phyloP scores from a whole-genome alignment of 2,888 invertebrate species.

The Eupithecia centaureata region DNA sequence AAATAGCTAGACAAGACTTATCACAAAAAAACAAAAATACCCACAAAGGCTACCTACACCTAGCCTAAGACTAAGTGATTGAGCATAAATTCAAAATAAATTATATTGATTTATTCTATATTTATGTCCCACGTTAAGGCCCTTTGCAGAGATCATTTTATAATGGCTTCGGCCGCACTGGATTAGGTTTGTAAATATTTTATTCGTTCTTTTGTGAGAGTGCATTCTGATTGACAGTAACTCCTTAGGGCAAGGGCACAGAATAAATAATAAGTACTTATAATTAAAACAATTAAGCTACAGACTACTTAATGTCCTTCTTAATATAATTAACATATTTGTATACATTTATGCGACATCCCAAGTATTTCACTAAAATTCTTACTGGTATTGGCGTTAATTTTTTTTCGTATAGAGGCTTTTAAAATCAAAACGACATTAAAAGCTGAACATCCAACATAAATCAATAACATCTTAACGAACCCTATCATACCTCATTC shows the following conservation, averaged over 20 bases:
- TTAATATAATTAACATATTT: too few species aligned
- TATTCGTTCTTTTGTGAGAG: slow-evolving; percentile 70
- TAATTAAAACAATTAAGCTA: too few species aligned
- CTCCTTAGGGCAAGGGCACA: slow-evolving; percentile 54
- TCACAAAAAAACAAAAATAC: too few species aligned
- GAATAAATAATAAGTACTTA: slow-evolving; percentile 45
- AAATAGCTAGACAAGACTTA: too few species aligned
- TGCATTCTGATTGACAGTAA: slow-evolving; percentile 75
- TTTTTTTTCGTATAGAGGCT: background rate
- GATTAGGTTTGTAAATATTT: slow-evolving; percentile 81
- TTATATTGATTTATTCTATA: too few species aligned
- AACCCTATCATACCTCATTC: slow-evolving; percentile 53
- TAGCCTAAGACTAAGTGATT: too few species aligned
- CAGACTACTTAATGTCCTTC: too few species aligned
- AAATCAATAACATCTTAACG: slow-evolving; percentile 48
- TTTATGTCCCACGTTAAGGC: slow-evolving; percentile 45
- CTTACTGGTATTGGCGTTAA: too few species aligned
- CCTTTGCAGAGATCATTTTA: slow-evolving; percentile 67
- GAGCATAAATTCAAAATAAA: too few species aligned
- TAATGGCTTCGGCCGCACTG: slow-evolving; percentile 77
- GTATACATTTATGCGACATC: too few species aligned
- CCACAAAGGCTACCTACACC: too few species aligned
- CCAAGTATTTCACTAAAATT: too few species aligned
- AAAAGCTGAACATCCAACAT: background rate
- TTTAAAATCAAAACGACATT: background rate